Percentiles rank a stretch among this genome's conserved stretches.
Evolutionary conservation across 2,888 invertebrate genomes (phyloP).

Genomic region (Caenorhabditis sp.): DNA sequence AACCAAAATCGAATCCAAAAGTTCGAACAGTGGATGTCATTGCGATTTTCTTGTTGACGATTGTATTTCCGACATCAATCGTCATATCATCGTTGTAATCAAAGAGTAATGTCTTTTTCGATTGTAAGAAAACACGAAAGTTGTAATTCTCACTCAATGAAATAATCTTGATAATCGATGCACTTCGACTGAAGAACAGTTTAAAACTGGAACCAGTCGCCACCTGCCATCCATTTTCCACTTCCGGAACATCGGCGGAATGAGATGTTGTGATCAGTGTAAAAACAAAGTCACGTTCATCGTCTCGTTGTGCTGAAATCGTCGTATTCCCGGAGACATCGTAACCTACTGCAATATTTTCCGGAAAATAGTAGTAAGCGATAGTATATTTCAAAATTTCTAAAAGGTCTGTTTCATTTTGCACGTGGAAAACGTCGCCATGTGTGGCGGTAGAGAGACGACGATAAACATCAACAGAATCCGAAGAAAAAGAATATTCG

Average conservation of each 20-base stretch:
- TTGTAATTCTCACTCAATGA: constrained; percentile 4
- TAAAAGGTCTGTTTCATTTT: constrained; percentile 4
- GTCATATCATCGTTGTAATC: constrained; percentile 28
- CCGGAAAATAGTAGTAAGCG: constrained; percentile 15
- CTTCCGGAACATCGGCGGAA: neutral
- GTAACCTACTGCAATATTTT: constrained; percentile 22
- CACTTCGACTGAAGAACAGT: constrained; percentile 1
- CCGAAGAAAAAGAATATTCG: neutral
- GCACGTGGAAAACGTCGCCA: constrained; percentile 15
- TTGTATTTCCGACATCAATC: constrained; percentile 37
- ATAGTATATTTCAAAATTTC: constrained; percentile 13
- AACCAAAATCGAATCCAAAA: constrained; percentile 12
- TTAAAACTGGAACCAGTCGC: constrained; percentile 15
- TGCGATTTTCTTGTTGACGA: constrained; percentile 20
- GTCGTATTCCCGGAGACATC: neutral
- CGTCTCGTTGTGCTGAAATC: constrained; percentile 6
- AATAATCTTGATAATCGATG: neutral
- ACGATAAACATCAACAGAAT: constrained; percentile 23
- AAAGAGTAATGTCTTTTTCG: constrained; percentile 16
- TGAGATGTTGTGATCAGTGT: constrained; percentile 25
- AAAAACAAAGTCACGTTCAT: constrained; percentile 7
- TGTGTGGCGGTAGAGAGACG: constrained; percentile 23
- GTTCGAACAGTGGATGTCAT: constrained; percentile 30
- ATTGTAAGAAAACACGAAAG: constrained; percentile 23
- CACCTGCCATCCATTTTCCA: constrained; percentile 5